phyloP scores from a whole-genome alignment of 1,140 invertebrate genomes.

The Calycopis cecrops region DNA sequence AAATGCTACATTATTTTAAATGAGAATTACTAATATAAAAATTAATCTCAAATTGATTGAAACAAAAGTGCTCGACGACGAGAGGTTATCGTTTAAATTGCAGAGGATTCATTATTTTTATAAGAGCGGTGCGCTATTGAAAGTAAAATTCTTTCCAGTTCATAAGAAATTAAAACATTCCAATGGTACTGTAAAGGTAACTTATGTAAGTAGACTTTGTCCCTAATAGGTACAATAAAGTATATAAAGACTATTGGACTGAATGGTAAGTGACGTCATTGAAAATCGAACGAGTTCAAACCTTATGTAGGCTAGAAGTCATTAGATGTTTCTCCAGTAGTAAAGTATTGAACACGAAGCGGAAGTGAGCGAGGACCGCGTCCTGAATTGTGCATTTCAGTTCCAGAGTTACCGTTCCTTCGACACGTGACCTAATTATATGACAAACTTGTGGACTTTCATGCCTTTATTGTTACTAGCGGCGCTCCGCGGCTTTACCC shows the following conservation, averaged over 20 bases:
- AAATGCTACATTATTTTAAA: neutral
- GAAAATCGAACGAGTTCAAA: neutral
- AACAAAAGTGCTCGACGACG: neutral
- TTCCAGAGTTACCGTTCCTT: neutral
- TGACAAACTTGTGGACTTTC: no score
- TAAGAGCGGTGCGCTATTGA: neutral
- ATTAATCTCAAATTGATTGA: neutral
- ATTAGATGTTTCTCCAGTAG: neutral
- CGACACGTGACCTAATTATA: neutral
- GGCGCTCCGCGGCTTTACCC: no score
- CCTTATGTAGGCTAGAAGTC: no score
- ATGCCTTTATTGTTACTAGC: no score
- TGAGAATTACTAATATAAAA: neutral
- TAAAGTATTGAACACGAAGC: neutral
- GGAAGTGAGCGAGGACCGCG: neutral
- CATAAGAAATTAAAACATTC: neutral
- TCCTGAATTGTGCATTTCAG: constrained; percentile 1
- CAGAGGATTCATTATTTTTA: neutral
- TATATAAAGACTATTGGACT: no score
- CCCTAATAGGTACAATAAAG: no score
- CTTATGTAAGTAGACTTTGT: no score
- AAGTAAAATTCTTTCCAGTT: neutral
- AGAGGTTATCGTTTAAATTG: neutral
- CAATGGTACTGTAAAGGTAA: neutral
- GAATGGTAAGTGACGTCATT: no score